Evolutionary conservation across 2,888 invertebrate genomes (phyloP).

Genomic region (Macrophya alboannulata): DNA sequence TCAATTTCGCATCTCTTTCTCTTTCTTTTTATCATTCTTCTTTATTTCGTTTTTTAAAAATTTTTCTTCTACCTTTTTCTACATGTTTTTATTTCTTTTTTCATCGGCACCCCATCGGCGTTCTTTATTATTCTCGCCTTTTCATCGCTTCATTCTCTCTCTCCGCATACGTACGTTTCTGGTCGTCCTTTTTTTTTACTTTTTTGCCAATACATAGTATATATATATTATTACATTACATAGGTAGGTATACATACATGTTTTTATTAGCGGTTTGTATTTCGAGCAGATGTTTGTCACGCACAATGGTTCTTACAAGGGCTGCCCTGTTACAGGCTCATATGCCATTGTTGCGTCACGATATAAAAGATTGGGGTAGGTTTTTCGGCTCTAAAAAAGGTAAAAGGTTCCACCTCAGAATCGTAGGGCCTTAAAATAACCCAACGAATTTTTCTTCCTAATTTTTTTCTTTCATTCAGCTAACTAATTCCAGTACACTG

Average conservation of each 20-base stretch:
- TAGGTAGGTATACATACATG: conserved; percentile 61
- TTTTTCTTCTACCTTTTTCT: conserved; percentile 2
- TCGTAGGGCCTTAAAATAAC: neutral
- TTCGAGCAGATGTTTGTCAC: conserved; percentile 77
- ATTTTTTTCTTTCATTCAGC: neutral
- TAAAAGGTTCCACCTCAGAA: neutral
- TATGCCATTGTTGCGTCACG: conserved; percentile 72
- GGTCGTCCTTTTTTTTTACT: neutral
- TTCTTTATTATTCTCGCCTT: conserved; percentile 41
- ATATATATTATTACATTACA: neutral
- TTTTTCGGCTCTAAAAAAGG: neutral
- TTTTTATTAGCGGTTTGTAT: conserved; percentile 79
- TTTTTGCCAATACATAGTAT: conserved; percentile 34
- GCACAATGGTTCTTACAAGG: conserved; percentile 72
- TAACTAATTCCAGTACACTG: neutral
- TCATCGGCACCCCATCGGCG: conserved; percentile 31
- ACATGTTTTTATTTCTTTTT: neutral
- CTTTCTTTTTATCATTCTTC: neutral
- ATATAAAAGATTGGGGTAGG: conserved; percentile 75
- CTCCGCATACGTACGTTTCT: neutral
- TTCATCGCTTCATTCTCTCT: conserved; percentile 45
- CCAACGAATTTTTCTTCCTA: neutral
- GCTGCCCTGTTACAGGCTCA: conserved; percentile 73
- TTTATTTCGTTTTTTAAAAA: neutral
- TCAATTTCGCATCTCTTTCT: conserved; percentile 47